These are phyloP conservation scores for Dinothrombium tinctorium DNA, from an alignment of 1,140 invertebrate species.

Conservation along the genomic window DNA sequence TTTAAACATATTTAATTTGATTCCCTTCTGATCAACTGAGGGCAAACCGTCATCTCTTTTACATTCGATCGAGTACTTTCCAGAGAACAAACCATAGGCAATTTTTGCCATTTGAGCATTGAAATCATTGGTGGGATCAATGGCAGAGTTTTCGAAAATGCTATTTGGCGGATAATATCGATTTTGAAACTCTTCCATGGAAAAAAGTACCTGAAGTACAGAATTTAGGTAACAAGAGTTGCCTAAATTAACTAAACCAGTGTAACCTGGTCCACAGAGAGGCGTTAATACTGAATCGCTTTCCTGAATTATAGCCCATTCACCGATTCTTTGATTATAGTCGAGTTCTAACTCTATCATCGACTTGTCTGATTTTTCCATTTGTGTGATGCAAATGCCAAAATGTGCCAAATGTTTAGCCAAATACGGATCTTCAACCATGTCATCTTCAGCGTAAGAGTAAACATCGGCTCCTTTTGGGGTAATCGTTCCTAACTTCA, in stretches of 20 bases:
- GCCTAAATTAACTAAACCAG: constrained; percentile 71
- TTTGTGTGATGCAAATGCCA: constrained; percentile 73
- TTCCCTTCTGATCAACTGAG: constrained; percentile 31
- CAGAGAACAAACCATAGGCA: constrained; percentile 57
- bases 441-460: constrained; percentile 91
- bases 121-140: constrained; percentile 64
- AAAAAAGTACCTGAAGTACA: constrained; percentile 67
- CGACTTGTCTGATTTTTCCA: constrained; percentile 96
- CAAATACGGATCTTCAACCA: constrained; percentile 81
- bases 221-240: constrained; percentile 98
- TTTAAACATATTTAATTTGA: constrained; percentile 81
- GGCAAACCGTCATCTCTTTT: too few species aligned
- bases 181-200: constrained; percentile 49
- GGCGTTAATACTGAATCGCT: constrained; percentile 56
- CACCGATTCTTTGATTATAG: constrained; percentile 74
- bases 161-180: constrained; percentile 19
- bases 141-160: constrained; percentile 36
- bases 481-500: constrained; percentile 90
- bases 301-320: constrained; percentile 83
- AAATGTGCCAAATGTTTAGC: constrained; percentile 75
- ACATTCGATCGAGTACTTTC: constrained; percentile 48
- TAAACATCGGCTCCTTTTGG: constrained; percentile 76
- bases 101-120: constrained; percentile 84
- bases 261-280: constrained; percentile 71
- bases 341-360: constrained; percentile 96